phyloP scores from a whole-genome alignment of 2,888 invertebrate species.

The Buathra laborator region DNA sequence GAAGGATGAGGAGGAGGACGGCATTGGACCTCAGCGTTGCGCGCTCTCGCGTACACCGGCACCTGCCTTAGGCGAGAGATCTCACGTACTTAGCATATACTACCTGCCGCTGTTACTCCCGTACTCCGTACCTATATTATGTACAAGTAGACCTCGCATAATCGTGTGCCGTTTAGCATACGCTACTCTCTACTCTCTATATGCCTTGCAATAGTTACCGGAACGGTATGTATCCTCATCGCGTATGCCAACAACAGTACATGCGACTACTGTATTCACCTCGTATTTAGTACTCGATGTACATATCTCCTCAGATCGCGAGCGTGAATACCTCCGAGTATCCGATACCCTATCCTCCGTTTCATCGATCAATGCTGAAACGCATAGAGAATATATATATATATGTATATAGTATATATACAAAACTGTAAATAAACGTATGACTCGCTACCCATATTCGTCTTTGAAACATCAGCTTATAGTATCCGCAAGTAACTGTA shows the following conservation, averaged over 20 bases:
- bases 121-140: constrained; percentile 28
- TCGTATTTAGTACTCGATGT: constrained; percentile 4
- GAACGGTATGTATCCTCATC: background rate
- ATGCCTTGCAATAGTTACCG: constrained; percentile 7
- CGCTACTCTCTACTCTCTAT: background rate
- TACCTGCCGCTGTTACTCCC: constrained; percentile 35
- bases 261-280: constrained; percentile 13
- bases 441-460: constrained; percentile 1
- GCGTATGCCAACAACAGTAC: background rate
- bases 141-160: constrained; percentile 47
- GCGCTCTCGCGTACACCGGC: constrained; percentile 11
- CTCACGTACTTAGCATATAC: constrained; percentile 56
- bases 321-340: constrained; percentile 24
- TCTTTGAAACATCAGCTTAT: background rate
- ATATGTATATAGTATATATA: too few species aligned
- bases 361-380: background rate
- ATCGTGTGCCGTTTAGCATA: constrained; percentile 54
- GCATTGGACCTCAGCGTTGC: constrained; percentile 9
- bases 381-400: too few species aligned
- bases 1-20: background rate
- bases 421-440: constrained; percentile 7
- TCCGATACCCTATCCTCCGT: background rate
- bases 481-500: background rate
- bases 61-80: constrained; percentile 36
- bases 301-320: background rate